A percentile compares a stretch with the other conserved stretches of the same genome.
Conservation (phyloP, 2,797 vertebrate species). For the Sus cebifrons region DNA sequence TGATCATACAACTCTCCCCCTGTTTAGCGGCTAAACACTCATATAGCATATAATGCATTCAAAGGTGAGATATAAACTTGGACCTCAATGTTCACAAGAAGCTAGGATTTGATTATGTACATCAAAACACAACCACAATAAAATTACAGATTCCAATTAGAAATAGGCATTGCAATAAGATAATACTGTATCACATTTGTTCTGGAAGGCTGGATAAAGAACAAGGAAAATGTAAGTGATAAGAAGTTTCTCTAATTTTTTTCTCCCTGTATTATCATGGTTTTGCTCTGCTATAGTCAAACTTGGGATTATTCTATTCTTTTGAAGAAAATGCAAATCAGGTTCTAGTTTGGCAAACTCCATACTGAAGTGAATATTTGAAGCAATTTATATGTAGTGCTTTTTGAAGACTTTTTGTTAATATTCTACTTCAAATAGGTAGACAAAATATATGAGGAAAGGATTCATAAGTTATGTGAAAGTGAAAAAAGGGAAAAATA, state of each 20-base stretch:
- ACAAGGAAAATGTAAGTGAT: slow-evolving; percentile 71
- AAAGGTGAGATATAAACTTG: slow-evolving; percentile 82
- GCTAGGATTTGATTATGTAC: slow-evolving; percentile 83
- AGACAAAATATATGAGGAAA: slow-evolving; percentile 19
- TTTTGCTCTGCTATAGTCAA: slow-evolving; percentile 30
- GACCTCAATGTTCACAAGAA: slow-evolving; percentile 83
- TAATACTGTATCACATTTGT: slow-evolving; percentile 72
- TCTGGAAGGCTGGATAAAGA: slow-evolving; percentile 71
- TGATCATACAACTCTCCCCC: slow-evolving; percentile 54
- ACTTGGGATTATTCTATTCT: neutral
- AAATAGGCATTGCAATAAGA: slow-evolving; percentile 68
- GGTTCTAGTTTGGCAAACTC: slow-evolving; percentile 5
- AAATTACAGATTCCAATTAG: slow-evolving; percentile 86
- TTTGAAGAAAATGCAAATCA: slow-evolving; percentile 54
- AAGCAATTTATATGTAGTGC: slow-evolving; percentile 4
- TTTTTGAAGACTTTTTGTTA: slow-evolving; percentile 57
- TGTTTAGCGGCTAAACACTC: slow-evolving; percentile 72
- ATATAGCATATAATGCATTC: slow-evolving; percentile 75
- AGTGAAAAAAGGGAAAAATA: neutral
- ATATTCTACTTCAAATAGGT: slow-evolving; percentile 61
- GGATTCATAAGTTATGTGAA: neutral
- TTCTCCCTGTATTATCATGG: neutral
- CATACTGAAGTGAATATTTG: neutral
- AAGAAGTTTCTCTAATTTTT: neutral
- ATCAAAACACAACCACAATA: slow-evolving; percentile 80